Evolutionary conservation across 2,888 invertebrate genomes (phyloP).

Genomic region (Antitype chi): DNA sequence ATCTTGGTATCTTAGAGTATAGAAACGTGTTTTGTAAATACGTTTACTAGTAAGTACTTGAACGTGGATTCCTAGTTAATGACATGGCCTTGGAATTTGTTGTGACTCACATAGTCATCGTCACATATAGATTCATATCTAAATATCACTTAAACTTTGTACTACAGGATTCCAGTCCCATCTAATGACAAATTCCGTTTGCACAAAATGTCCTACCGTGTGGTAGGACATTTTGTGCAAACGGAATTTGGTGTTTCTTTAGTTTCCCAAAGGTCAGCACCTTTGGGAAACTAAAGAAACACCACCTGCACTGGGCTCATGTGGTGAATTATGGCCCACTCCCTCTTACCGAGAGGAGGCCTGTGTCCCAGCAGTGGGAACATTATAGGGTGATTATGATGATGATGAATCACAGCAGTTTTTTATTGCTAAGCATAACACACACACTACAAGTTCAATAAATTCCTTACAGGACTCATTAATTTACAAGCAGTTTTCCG

Average conservation of each 20-base stretch:
- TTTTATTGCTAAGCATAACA: not conserved
- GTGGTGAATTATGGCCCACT: too few relatives aligned
- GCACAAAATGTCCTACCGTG: not conserved
- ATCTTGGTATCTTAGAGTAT: not conserved
- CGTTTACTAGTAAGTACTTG: conserved; percentile 26
- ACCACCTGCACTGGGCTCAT: too few relatives aligned
- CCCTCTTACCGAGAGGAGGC: too few relatives aligned
- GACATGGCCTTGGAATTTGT: conserved; percentile 20
- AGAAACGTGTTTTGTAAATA: not conserved
- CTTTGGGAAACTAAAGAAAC: not conserved
- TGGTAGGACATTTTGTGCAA: too few relatives aligned
- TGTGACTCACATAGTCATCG: conserved; percentile 25
- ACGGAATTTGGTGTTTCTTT: too few relatives aligned
- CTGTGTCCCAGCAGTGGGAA: too few relatives aligned
- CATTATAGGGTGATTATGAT: too few relatives aligned
- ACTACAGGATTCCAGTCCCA: not conserved
- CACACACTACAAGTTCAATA: not conserved
- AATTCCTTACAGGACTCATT: not conserved
- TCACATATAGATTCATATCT: conserved; percentile 25
- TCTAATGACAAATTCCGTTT: not conserved
- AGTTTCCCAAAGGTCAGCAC: too few relatives aligned
- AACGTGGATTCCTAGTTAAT: conserved; percentile 7
- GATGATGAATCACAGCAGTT: not conserved
- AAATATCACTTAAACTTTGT: conserved; percentile 14
- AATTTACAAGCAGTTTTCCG: conserved; percentile 13